Base-by-base conservation (phyloP, 2,113 vertebrate genomes). In the Glaucomys volans region DNA sequence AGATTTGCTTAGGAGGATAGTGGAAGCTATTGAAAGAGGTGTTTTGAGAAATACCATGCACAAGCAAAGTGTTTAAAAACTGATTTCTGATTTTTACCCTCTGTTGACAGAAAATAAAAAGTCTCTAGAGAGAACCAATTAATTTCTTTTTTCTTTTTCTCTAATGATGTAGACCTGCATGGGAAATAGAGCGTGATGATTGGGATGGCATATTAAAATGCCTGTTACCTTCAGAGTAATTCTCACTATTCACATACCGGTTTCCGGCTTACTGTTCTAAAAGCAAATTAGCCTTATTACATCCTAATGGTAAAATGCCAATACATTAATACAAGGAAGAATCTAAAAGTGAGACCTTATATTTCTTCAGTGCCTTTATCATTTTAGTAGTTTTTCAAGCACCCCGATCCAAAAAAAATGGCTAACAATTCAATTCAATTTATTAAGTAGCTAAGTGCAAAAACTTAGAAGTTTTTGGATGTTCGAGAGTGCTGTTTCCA, bases 81-180 rank as follows among this genome's bases (percentile, higher is more conserved):
- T 66, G 37, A 86, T 89, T 95, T 92, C 52, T 85, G 66, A 50
- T 94, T 37, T 92, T 95, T 90, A 74, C 57, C 20, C 20, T 90
- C 85, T 54, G 32, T 47, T 96, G 84, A 69, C 54, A 90, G 66
- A 95, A 96, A 90, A 42, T 62, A 95, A 87, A 76, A 28, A 90
- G 9, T 79, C 76, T 67, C 3, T 52, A 50, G 47, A 79, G 14
- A 85, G 30, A 95, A 17, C 3, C 28, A 87, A 87, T 95, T 87
- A 84, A 69, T 91, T 86, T 57, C 1, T 50, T 62, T 71, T 67
- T 72, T 71, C 20, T 91, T 91, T 81, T 82, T 50, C 32, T 74
- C 37, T 97, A 94, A 96, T 90, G 85, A 66, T 37, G 64, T 16
- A 96, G 80, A 77, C 52, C n/a, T 88, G 28, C 52, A 92, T 87